Evolutionary conservation across 2,888 invertebrate species (phyloP).

Genomic region (Latrodectus hesperus): DNA sequence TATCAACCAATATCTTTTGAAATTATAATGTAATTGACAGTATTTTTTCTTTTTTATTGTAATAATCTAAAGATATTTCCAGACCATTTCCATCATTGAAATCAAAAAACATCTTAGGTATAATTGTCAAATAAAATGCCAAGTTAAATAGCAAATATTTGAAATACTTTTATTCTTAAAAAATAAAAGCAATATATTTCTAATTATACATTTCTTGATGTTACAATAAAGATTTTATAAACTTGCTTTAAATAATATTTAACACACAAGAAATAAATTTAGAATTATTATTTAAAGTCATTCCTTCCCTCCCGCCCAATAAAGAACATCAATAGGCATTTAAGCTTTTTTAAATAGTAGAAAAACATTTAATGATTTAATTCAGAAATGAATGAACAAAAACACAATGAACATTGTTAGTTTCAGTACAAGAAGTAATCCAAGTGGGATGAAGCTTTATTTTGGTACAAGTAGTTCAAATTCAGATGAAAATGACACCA

Average conservation of each 20-base stretch:
- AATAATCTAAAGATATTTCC: too few relatives aligned
- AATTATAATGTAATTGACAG: neutral
- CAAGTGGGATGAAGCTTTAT: slow-evolving; percentile 20
- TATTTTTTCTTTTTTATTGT: too few relatives aligned
- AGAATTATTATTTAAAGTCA: too few relatives aligned
- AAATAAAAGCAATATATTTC: slow-evolving; percentile 49
- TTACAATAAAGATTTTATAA: slow-evolving; percentile 3
- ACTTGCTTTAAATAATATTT: neutral
- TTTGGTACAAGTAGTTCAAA: slow-evolving; percentile 35
- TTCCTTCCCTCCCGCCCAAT: too few relatives aligned
- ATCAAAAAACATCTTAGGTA: neutral
- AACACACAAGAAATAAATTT: neutral
- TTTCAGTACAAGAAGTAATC: neutral
- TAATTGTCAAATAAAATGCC: slow-evolving; percentile 1
- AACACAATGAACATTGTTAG: neutral
- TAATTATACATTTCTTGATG: neutral
- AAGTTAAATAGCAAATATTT: slow-evolving; percentile 13
- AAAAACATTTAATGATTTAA: neutral
- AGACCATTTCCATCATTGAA: too few relatives aligned
- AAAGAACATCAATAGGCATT: neutral
- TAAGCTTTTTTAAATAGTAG: neutral
- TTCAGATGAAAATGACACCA: slow-evolving; percentile 18
- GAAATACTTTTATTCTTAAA: slow-evolving; percentile 47
- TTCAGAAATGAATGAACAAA: neutral
- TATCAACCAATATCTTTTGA: neutral